Conservation (phyloP, 2,113 vertebrate genomes). For the Lamprotornis superbus region DNA sequence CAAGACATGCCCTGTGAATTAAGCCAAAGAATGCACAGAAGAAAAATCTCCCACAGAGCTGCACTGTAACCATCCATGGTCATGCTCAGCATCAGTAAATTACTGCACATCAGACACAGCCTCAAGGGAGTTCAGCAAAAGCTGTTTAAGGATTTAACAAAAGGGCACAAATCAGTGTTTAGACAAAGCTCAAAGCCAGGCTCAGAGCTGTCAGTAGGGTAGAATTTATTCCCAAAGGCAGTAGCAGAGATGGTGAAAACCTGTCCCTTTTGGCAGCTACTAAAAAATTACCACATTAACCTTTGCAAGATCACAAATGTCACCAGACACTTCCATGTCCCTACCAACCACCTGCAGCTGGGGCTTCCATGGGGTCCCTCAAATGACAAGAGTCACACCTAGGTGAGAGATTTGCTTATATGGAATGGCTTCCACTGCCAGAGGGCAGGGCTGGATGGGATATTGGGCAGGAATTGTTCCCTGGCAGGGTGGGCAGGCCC, state of each 20-base stretch:
- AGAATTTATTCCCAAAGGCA: not conserved
- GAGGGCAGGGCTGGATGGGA: accelerated
- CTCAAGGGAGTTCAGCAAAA: not conserved
- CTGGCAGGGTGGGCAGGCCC: not conserved
- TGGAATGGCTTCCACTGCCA: not conserved
- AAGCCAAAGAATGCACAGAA: not conserved
- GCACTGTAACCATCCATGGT: slow-evolving; percentile 6
- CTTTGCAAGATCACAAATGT: not conserved
- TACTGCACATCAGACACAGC: not conserved
- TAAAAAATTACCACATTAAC: not conserved
- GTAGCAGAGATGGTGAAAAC: not conserved
- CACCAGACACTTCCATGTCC: not conserved
- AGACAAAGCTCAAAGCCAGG: not conserved
- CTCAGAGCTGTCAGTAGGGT: not conserved
- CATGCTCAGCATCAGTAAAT: not conserved
- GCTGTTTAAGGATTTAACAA: not conserved
- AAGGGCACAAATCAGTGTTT: not conserved
- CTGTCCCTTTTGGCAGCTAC: not conserved
- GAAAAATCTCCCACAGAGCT: not conserved
- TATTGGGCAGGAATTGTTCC: not conserved
- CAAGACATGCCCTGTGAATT: not conserved
- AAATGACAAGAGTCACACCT: not conserved
- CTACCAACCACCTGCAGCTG: not conserved
- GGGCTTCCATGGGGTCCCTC: not conserved
- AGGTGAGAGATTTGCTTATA: accelerated